phyloP scores from a whole-genome alignment of 2,888 invertebrate genomes.

The Ichneumoninae sp. region DNA sequence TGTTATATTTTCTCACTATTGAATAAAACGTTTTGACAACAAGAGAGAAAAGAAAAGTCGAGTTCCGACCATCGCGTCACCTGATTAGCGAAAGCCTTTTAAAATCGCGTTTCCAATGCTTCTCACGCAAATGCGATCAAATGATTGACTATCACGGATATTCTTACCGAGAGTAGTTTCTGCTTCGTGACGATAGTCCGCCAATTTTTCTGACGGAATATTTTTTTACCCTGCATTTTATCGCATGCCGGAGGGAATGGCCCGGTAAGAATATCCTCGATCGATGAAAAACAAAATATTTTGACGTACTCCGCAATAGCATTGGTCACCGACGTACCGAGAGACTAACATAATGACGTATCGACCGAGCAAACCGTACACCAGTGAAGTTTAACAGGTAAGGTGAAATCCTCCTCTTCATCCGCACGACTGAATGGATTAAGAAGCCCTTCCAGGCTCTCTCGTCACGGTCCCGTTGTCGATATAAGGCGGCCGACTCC shows the following conservation, averaged over 20 bases:
- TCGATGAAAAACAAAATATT: slow-evolving; percentile 1
- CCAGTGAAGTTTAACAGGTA: slow-evolving; percentile 43
- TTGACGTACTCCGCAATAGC: slow-evolving; percentile 13
- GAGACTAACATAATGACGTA: slow-evolving; percentile 60
- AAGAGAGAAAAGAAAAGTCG: neutral
- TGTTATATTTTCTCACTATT: slow-evolving; percentile 36
- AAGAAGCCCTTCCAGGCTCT: slow-evolving; percentile 73
- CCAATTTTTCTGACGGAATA: too few relatives aligned
- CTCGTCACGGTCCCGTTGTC: slow-evolving; percentile 70
- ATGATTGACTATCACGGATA: too few relatives aligned
- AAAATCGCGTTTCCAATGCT: neutral
- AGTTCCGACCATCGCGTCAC: neutral
- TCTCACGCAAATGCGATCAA: neutral
- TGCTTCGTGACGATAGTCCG: neutral
- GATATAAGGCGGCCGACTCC: slow-evolving; percentile 73
- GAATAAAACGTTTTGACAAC: slow-evolving; percentile 44
- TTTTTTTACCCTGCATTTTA: too few relatives aligned
- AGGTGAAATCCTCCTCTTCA: slow-evolving; percentile 67
- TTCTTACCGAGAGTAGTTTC: neutral
- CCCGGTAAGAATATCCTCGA: too few relatives aligned
- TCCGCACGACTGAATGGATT: slow-evolving; percentile 78
- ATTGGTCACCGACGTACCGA: neutral
- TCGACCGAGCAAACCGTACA: slow-evolving; percentile 67
- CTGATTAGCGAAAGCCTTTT: slow-evolving; percentile 9
- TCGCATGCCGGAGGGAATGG: too few relatives aligned